phyloP scores from a whole-genome alignment of 2,888 invertebrate species.

The Cheiracanthium punctorium region DNA sequence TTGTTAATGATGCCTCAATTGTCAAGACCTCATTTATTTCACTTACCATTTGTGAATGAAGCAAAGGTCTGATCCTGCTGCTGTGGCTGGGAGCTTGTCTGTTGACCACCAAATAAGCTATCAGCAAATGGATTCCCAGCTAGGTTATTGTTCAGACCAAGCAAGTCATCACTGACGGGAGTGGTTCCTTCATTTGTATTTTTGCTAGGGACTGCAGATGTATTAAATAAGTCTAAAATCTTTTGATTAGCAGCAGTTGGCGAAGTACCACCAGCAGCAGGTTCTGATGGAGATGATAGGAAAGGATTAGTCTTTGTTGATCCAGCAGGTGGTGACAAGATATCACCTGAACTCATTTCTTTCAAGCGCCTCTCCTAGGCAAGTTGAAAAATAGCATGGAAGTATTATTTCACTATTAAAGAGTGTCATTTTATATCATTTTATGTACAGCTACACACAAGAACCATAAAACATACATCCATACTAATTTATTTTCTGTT shows the following conservation, averaged over 20 bases:
- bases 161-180: constrained; percentile 91
- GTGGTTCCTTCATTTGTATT: constrained; percentile 72
- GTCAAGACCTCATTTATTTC: too few species aligned
- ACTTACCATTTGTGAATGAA: constrained; percentile 56
- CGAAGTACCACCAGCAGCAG: neutral
- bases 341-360: constrained; percentile 46
- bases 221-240: constrained; percentile 71
- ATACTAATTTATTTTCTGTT: too few species aligned
- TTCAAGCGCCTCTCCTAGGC: constrained; percentile 66
- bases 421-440: too few species aligned
- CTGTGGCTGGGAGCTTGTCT: constrained; percentile 9
- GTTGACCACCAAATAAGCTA: constrained; percentile 74
- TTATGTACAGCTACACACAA: too few species aligned
- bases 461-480: too few species aligned
- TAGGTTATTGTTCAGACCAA: constrained; percentile 85
- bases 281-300: constrained; percentile 61
- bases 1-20: too few species aligned
- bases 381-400: neutral
- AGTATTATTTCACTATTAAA: too few species aligned
- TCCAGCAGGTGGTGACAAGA: constrained; percentile 47
- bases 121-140: constrained; percentile 87
- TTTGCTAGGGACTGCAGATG: constrained; percentile 40
- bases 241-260: constrained; percentile 46
- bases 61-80: constrained; percentile 35
- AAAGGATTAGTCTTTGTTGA: constrained; percentile 68